A percentile compares a stretch with the other conserved stretches of the same genome.
phyloP scores from a whole-genome alignment of 2,888 invertebrate genomes.

The Chesias legatella region DNA sequence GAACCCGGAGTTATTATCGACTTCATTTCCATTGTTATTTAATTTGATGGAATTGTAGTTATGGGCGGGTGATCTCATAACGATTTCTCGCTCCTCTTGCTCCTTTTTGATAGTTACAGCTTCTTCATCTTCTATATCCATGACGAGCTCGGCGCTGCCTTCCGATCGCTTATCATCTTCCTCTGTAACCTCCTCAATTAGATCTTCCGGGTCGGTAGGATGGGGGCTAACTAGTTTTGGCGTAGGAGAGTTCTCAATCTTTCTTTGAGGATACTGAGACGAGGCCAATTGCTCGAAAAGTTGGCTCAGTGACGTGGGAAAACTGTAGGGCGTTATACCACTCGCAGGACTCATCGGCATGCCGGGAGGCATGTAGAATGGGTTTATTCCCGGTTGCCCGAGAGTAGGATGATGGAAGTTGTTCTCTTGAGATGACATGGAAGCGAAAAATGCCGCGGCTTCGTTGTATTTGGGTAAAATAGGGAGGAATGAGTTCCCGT shows the following conservation, averaged over 20 bases:
- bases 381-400: conserved; percentile 78
- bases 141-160: conserved; percentile 82
- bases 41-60: conserved; percentile 57
- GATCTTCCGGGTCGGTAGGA: conserved; percentile 79
- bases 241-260: conserved; percentile 54
- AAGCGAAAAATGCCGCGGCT: conserved; percentile 82
- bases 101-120: conserved; percentile 69
- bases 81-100: conserved; percentile 54
- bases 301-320: conserved; percentile 82
- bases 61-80: conserved; percentile 42
- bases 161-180: conserved; percentile 77
- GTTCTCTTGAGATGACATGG: conserved; percentile 69
- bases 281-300: conserved; percentile 83
- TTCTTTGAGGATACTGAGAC: conserved; percentile 71
- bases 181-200: conserved; percentile 82
- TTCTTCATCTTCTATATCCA: conserved; percentile 84
- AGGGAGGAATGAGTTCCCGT: conserved; percentile 84
- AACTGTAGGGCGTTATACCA: conserved; percentile 74
- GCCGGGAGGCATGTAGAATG: conserved; percentile 82
- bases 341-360: conserved; percentile 74
- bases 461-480: conserved; percentile 86
- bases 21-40: conserved; percentile 49
- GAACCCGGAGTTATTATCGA: conserved; percentile 81
- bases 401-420: conserved; percentile 71
- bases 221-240: conserved; percentile 50